Conservation (phyloP, 2,888 invertebrate species). For the Erebia ligea region DNA sequence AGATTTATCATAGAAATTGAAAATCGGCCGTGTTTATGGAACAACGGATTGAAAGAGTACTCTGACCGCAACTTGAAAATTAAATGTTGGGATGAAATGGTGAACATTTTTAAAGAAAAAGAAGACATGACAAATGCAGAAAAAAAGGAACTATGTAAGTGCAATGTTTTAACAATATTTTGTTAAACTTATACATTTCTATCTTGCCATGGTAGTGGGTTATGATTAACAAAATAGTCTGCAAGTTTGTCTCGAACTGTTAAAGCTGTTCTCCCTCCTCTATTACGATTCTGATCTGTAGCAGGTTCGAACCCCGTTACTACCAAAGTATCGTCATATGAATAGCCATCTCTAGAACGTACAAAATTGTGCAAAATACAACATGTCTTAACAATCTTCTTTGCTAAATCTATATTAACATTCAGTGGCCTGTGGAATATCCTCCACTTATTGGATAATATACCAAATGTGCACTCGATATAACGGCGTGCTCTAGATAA, state of each 20-base stretch:
- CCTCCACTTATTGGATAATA: neutral
- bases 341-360: neutral
- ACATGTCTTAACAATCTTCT: neutral
- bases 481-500: neutral
- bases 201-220: slow-evolving; percentile 4
- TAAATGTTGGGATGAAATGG: slow-evolving; percentile 4
- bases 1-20: slow-evolving; percentile 4
- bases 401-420: neutral
- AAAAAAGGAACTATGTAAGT: slow-evolving; percentile 4
- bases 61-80: slow-evolving; percentile 4
- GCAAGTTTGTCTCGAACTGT: slow-evolving; percentile 2
- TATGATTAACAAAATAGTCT: slow-evolving; percentile 4
- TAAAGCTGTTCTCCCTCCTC: slow-evolving; percentile 4
- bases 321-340: neutral
- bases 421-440: neutral
- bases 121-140: slow-evolving; percentile 4
- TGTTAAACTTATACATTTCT: neutral
- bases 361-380: neutral
- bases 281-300: slow-evolving; percentile 2
- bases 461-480: neutral
- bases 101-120: slow-evolving; percentile 4
- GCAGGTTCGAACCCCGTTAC: slow-evolving; percentile 4
- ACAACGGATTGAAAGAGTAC: slow-evolving; percentile 4
- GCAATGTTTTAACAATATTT: slow-evolving; percentile 1
- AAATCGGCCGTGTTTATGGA: slow-evolving; percentile 4